phyloP scores from a whole-genome alignment of 2,888 invertebrate genomes.

The Gymnoscelis rufifasciata region DNA sequence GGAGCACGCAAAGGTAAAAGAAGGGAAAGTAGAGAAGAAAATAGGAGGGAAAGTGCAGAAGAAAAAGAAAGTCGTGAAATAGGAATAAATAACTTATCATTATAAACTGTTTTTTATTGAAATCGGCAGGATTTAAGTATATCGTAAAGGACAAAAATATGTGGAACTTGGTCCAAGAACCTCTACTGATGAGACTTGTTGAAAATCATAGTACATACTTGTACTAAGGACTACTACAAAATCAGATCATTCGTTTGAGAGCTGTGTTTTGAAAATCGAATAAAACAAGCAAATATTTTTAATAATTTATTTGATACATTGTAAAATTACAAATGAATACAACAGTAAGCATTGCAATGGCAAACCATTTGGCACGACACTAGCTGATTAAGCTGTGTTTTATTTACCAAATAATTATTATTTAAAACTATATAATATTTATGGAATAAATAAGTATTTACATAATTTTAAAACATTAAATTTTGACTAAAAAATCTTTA shows the following conservation, averaged over 20 bases:
- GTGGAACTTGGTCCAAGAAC: no score
- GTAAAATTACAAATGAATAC: slow-evolving; percentile 67
- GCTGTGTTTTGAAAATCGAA: no score
- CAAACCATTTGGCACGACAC: slow-evolving; percentile 74
- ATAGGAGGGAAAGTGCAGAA: slow-evolving; percentile 1
- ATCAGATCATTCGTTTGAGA: no score
- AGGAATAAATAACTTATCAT: slow-evolving; percentile 3
- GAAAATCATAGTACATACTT: no score
- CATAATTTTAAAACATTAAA: background rate
- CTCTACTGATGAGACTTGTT: no score
- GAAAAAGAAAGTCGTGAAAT: slow-evolving; percentile 8
- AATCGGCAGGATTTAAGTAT: no score
- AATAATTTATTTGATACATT: slow-evolving; percentile 62
- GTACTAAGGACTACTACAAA: no score
- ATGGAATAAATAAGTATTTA: background rate
- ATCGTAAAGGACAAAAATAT: no score
- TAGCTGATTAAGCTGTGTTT: slow-evolving; percentile 41
- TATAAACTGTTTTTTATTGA: background rate
- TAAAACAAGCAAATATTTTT: slow-evolving; percentile 29
- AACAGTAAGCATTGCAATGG: slow-evolving; percentile 61
- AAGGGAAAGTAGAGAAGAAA: slow-evolving; percentile 13
- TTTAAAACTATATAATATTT: background rate
- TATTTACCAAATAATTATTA: slow-evolving; percentile 6
- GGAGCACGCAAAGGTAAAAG: slow-evolving; percentile 42
- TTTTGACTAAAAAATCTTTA: background rate